Percentiles rank a stretch among this genome's conserved stretches.
Evolutionary conservation across 2,888 invertebrate genomes (phyloP).

Genomic region (Tenthredo distinguenda): DNA sequence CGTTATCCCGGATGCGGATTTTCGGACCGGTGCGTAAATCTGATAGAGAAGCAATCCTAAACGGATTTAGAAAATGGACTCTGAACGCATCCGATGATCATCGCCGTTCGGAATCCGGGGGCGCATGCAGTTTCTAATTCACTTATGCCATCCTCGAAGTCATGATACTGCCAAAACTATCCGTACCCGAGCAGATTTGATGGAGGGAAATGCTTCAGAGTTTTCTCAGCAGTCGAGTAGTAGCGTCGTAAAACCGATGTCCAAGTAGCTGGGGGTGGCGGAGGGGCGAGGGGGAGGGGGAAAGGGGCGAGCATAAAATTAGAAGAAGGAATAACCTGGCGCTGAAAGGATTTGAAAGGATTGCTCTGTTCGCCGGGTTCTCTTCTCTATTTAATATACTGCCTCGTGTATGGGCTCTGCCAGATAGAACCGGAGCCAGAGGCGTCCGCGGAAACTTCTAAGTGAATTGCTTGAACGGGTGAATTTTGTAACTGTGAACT

Average conservation of each 20-base stretch:
- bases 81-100: slow-evolving; percentile 41
- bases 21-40: slow-evolving; percentile 57
- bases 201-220: slow-evolving; percentile 61
- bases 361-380: slow-evolving; percentile 57
- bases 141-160: background rate
- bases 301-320: slow-evolving; percentile 68
- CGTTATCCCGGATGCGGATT: slow-evolving; percentile 74
- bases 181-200: slow-evolving; percentile 59
- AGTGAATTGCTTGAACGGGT: slow-evolving; percentile 20
- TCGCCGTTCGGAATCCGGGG: background rate
- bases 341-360: slow-evolving; percentile 71
- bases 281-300: too few relatives aligned
- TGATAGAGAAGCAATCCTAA: slow-evolving; percentile 71
- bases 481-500: slow-evolving; percentile 20
- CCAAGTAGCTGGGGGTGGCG: slow-evolving; percentile 56
- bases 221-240: slow-evolving; percentile 46
- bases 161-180: slow-evolving; percentile 19
- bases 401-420: background rate
- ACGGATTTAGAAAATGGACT: slow-evolving; percentile 63
- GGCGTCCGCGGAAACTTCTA: background rate
- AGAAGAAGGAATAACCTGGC: slow-evolving; percentile 70
- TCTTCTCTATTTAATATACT: slow-evolving; percentile 26
- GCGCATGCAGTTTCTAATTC: background rate
- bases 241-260: slow-evolving; percentile 64
- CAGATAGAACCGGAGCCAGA: background rate